Evolutionary conservation across 1,140 invertebrate genomes (phyloP), one percentile per base, ranked within the genome.

Genomic region (Bombyx mori): DNA sequence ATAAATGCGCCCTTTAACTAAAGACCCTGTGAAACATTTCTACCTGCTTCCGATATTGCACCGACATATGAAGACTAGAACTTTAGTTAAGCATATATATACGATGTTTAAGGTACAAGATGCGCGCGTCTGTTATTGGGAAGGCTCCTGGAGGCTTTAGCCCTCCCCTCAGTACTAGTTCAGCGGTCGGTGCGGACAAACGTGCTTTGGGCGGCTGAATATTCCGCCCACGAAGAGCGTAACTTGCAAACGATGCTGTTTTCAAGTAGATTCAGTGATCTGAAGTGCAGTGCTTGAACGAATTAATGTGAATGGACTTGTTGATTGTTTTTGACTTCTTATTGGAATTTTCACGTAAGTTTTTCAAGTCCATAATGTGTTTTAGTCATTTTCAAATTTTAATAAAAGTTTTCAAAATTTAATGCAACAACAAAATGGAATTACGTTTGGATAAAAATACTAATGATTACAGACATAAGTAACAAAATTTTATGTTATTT

Each of bases 101-200:
- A 57, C n/a, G 44, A 49, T 51, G 70, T 71, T 77, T 75, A 76
- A 77, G 78, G 77, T 75, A 76, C 66, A 67, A 65, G 79, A 79
- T 83, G 82, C 82, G 82, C 80, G 82, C 80, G 80, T 77, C 82
- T 81, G 70, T 62, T 69, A 65, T 62, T 56, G 58, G 63, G 63
- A 68, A 67, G 66, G 63, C 71, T 75, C 58, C 63, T 57, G 58
- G 66, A 75, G 70, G 65, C 59, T 75, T 54, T 68, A 62, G 61
- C 75, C 82, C 78, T 77, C 80, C 82, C 82, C 77, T 82, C 81
- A 86, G 82, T 86, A 68, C 60, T 56, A 57, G 57, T 64, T 57
- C 48, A 59, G 53, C 57, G 61, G 69, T 56, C 56, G 58, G 55
- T 57, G 53, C 66, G 70, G 67, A 55, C 63, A 60, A 68, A 77